These are phyloP conservation scores for Choreutis nemorana DNA, from an alignment of 2,888 invertebrate species.

Conservation along the genomic window DNA sequence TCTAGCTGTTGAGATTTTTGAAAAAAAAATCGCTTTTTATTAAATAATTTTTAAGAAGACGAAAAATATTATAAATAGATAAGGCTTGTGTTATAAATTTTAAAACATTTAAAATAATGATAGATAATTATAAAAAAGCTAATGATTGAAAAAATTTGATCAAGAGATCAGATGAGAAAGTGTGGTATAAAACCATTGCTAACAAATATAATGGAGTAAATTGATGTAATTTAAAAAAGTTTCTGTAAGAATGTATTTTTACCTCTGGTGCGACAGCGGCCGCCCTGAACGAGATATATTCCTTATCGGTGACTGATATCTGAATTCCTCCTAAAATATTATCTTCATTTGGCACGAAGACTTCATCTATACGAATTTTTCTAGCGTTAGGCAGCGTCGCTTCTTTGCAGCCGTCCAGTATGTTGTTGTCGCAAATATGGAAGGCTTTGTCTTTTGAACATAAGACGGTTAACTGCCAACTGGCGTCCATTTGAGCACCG, in stretches of 20 bases:
- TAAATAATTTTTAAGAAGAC: too few relatives aligned
- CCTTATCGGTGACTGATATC: conserved; percentile 30
- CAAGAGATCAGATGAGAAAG: too few relatives aligned
- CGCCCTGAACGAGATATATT: conserved; percentile 37
- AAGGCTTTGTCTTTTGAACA: conserved; percentile 27
- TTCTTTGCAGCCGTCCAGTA: conserved; percentile 23
- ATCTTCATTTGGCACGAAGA: conserved; percentile 44
- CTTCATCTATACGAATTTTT: conserved; percentile 41
- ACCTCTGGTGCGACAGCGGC: conserved; percentile 37
- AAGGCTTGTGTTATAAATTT: too few relatives aligned
- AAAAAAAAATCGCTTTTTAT: too few relatives aligned
- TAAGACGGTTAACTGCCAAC: conserved; percentile 44
- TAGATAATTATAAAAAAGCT: too few relatives aligned
- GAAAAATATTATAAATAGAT: too few relatives aligned
- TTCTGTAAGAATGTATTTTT: conserved; percentile 8
- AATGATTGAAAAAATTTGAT: conserved; percentile 2
- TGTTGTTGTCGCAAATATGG: conserved; percentile 41
- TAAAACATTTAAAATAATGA: too few relatives aligned
- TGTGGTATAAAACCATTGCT: too few relatives aligned
- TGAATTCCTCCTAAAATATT: conserved; percentile 47
- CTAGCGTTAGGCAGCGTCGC: conserved; percentile 19
- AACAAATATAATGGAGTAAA: too few relatives aligned
- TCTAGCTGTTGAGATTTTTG: conserved; percentile 29
- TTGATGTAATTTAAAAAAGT: background rate
- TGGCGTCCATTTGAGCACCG: conserved; percentile 21